These are phyloP conservation scores for Drosophila virilis DNA, from an alignment of 1,140 invertebrate genomes.

Conservation along the genomic window DNA sequence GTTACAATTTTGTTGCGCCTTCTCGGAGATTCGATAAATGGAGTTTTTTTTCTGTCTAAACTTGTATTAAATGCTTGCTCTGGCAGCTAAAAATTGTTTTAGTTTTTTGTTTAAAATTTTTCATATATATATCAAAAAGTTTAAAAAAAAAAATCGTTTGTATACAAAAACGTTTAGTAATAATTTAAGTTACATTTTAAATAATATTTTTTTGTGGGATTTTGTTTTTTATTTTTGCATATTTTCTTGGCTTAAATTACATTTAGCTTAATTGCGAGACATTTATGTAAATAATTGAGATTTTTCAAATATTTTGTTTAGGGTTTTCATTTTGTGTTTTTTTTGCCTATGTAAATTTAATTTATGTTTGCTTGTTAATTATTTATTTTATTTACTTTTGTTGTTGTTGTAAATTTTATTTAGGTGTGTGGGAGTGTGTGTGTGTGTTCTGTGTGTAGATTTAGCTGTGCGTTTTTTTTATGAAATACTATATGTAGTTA, in stretches of 20 bases:
- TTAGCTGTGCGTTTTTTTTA: constrained; percentile 40
- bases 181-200: constrained; percentile 52
- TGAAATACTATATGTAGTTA: constrained; percentile 42
- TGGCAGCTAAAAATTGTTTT: constrained; percentile 58
- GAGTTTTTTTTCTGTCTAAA: constrained; percentile 1
- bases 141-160: constrained; percentile 32
- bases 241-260: constrained; percentile 70
- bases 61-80: constrained; percentile 65
- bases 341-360: constrained; percentile 77
- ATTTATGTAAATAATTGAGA: constrained; percentile 83
- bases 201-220: constrained; percentile 31
- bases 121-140: constrained; percentile 33
- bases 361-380: constrained; percentile 57
- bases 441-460: constrained; percentile 26
- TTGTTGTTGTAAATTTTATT: constrained; percentile 74
- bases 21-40: constrained; percentile 18
- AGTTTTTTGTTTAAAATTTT: background rate
- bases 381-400: constrained; percentile 44
- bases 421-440: constrained; percentile 58
- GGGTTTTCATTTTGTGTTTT: constrained; percentile 6
- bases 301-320: constrained; percentile 49
- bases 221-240: constrained; percentile 47
- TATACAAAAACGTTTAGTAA: constrained; percentile 58
- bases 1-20: constrained; percentile 46
- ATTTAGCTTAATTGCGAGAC: constrained; percentile 80